These are phyloP conservation scores for Elgaria multicarinata DNA, from an alignment of 2,113 vertebrate species.

Conservation along the genomic window DNA sequence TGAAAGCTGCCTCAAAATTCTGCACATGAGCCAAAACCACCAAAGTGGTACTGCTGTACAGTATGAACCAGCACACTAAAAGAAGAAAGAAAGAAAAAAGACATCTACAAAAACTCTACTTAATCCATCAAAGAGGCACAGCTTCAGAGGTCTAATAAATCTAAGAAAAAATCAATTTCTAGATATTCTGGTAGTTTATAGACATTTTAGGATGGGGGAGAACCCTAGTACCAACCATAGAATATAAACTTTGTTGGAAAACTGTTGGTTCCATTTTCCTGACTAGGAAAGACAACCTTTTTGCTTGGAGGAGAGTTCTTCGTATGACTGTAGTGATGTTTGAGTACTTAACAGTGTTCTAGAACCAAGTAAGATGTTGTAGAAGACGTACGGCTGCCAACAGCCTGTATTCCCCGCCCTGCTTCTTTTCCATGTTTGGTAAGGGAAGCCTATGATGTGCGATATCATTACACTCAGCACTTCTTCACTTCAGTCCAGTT, in stretches of 20 bases:
- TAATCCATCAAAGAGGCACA: slow-evolving; percentile 34
- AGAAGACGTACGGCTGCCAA: background rate
- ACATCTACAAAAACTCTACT: slow-evolving; percentile 47
- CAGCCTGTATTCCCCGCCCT: background rate
- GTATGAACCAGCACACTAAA: slow-evolving; percentile 28
- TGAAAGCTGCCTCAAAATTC: slow-evolving; percentile 48
- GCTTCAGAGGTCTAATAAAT: slow-evolving; percentile 37
- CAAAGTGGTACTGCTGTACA: slow-evolving; percentile 48
- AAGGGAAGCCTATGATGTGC: background rate
- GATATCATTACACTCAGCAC: background rate
- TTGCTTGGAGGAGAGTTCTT: background rate
- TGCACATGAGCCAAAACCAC: slow-evolving; percentile 62
- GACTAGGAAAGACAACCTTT: background rate
- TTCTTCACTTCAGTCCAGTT: background rate
- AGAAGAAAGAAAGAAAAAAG: slow-evolving; percentile 47
- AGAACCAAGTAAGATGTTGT: background rate
- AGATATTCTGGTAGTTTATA: slow-evolving; percentile 42
- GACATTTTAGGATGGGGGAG: background rate
- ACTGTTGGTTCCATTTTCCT: background rate
- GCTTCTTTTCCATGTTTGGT: background rate
- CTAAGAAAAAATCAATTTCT: slow-evolving; percentile 1
- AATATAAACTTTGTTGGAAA: background rate
- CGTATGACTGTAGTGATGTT: background rate
- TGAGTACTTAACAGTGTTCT: background rate
- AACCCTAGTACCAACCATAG: background rate